Conservation (phyloP, 2,113 vertebrate genomes). For the Xiphias gladius region DNA sequence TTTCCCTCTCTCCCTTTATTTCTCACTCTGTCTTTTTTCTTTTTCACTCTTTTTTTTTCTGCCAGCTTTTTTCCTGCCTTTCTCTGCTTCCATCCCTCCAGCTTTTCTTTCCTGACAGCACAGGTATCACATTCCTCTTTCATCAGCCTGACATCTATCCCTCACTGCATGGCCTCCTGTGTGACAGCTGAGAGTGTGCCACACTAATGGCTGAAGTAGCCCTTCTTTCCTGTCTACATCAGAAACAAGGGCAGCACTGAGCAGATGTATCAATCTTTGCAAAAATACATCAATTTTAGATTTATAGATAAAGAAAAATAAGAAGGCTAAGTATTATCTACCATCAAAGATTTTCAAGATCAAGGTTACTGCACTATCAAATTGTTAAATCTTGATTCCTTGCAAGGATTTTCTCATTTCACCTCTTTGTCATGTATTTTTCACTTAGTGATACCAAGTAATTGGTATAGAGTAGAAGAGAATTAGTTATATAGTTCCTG, state of each 20-base stretch:
- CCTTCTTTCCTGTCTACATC: neutral
- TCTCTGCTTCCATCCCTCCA: conserved; percentile 22
- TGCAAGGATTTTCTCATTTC: neutral
- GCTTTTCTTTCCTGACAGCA: conserved; percentile 37
- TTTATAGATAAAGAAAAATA: too few relatives aligned
- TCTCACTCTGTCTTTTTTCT: conserved; percentile 2
- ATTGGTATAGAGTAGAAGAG: too few relatives aligned
- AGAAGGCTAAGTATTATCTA: neutral
- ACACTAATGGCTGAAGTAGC: conserved; percentile 20
- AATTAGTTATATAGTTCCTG: neutral
- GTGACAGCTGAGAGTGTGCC: conserved; percentile 1
- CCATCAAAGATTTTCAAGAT: neutral
- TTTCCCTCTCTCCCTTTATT: neutral
- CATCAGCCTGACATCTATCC: conserved; percentile 58
- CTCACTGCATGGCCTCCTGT: conserved; percentile 34
- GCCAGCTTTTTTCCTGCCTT: conserved; percentile 9
- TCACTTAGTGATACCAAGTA: neutral
- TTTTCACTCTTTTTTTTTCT: neutral
- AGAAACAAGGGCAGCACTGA: conserved; percentile 1
- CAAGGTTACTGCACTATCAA: neutral
- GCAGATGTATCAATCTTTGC: neutral
- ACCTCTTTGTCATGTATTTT: neutral
- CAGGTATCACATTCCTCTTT: conserved; percentile 59
- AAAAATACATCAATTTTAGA: neutral
- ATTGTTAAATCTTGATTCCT: neutral